Conservation (phyloP, 2,797 vertebrate species). For the Mareca strepera region DNA sequence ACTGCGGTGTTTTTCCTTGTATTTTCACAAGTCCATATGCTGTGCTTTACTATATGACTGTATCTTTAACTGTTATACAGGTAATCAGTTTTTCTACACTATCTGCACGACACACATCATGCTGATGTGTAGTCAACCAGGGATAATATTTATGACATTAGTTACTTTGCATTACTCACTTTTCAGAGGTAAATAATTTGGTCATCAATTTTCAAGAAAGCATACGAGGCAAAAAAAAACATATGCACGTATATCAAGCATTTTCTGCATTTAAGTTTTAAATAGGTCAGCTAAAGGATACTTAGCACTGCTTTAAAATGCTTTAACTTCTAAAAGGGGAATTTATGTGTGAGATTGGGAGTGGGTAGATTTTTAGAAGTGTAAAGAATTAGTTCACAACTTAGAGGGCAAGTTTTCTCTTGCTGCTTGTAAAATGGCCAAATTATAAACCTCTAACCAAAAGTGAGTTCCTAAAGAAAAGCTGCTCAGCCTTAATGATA, state of each 20-base stretch:
- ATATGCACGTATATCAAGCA: rapidly evolving
- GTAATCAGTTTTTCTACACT: slow-evolving; percentile 14
- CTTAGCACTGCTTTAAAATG: neutral
- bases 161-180: slow-evolving; percentile 48
- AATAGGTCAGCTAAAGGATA: neutral
- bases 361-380: neutral
- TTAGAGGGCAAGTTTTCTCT: neutral
- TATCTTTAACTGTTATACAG: slow-evolving; percentile 15
- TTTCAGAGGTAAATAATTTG: slow-evolving; percentile 70
- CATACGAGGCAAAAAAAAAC: neutral
- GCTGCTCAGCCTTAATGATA: slow-evolving; percentile 38
- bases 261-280: neutral
- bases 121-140: slow-evolving; percentile 41
- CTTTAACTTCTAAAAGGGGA: neutral
- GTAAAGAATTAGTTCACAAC: neutral
- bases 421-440: slow-evolving; percentile 14
- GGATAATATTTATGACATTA: neutral
- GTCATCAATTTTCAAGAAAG: neutral
- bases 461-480: slow-evolving; percentile 61
- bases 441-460: slow-evolving; percentile 49
- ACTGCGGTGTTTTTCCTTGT: neutral
- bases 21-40: slow-evolving; percentile 36
- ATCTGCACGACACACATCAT: neutral
- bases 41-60: slow-evolving; percentile 1
- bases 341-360: neutral